Percentiles rank a stretch among this genome's conserved stretches.
Conservation (phyloP, 2,113 vertebrate species). For the Callipepla californica region DNA sequence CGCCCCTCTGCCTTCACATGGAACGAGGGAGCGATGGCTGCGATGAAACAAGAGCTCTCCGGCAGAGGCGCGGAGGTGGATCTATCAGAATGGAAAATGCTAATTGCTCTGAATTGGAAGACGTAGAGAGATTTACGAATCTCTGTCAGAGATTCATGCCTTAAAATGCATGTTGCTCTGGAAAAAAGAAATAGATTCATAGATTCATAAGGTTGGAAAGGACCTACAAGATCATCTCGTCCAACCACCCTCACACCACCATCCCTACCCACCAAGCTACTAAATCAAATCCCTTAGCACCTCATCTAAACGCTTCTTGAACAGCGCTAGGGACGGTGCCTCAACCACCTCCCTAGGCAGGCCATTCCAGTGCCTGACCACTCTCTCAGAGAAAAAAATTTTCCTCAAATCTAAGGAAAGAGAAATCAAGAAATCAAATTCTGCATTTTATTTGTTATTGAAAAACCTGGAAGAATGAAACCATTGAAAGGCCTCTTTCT, state of each 20-base stretch:
- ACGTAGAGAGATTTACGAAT: not conserved
- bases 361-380: too few species aligned
- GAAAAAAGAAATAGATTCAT: not conserved
- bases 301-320: too few species aligned
- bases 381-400: too few species aligned
- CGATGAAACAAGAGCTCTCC: not conserved
- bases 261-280: too few species aligned
- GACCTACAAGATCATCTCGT: too few species aligned
- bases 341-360: too few species aligned
- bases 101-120: not conserved
- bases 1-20: not conserved
- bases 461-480: not conserved
- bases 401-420: too few species aligned
- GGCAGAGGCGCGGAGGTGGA: rapidly evolving
- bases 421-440: not conserved
- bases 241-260: too few species aligned
- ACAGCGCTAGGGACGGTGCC: too few species aligned
- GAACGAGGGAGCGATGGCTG: not conserved
- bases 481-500: not conserved
- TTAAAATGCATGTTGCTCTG: not conserved
- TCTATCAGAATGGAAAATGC: not conserved
- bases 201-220: too few species aligned
- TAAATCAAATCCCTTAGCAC: too few species aligned
- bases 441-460: constrained; percentile 1
- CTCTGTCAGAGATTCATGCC: not conserved